phyloP scores from a whole-genome alignment of 2,888 invertebrate genomes.

The Agrotis exclamationis region DNA sequence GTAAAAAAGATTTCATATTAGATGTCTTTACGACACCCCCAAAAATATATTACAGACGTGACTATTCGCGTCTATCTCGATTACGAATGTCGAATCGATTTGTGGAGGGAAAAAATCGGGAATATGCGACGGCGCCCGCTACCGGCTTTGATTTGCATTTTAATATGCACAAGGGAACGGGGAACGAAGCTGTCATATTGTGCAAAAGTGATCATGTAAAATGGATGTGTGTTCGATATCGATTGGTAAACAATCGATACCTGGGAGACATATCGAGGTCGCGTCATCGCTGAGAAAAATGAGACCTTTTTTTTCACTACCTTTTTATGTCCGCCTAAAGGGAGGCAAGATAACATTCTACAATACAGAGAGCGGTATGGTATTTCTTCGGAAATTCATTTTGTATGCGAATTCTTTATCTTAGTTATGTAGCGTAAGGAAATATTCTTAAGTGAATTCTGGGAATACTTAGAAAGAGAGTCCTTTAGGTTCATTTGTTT shows the following conservation, averaged over 20 bases:
- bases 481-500: conserved; percentile 14
- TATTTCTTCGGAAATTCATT: conserved; percentile 69
- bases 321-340: conserved; percentile 66
- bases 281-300: conserved; percentile 47
- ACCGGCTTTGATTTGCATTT: conserved; percentile 87
- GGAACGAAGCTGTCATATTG: conserved; percentile 84
- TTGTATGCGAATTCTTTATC: conserved; percentile 64
- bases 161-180: conserved; percentile 86
- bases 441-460: conserved; percentile 52
- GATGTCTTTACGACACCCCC: conserved; percentile 81
- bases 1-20: conserved; percentile 84
- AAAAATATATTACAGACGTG: conserved; percentile 86
- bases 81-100: conserved; percentile 80
- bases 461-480: conserved; percentile 31
- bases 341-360: conserved; percentile 68
- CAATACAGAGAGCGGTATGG: conserved; percentile 70
- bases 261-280: conserved; percentile 50
- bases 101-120: conserved; percentile 73
- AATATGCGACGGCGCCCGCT: conserved; percentile 66
- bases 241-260: conserved; percentile 67
- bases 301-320: conserved; percentile 58
- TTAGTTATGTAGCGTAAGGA: conserved; percentile 56
- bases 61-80: conserved; percentile 80
- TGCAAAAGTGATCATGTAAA: conserved; percentile 72
- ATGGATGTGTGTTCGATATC: conserved; percentile 61